Conservation (phyloP, 2,113 vertebrate genomes). For the Fulmarus glacialis region DNA sequence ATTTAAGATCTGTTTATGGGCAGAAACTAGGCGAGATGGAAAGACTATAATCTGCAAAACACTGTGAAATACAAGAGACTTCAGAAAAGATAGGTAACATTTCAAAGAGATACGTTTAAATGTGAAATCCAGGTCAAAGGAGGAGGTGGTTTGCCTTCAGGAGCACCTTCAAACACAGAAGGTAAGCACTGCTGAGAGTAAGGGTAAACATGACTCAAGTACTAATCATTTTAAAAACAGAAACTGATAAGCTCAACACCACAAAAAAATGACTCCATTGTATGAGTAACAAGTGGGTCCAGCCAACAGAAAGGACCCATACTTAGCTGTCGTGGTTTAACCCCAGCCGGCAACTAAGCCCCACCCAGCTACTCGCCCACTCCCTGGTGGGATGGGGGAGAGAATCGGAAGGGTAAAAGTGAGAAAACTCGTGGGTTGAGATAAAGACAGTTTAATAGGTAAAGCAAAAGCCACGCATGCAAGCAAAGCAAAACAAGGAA, state of each 20-base stretch:
- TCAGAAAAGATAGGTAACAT: rapidly evolving
- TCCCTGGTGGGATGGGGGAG: no score
- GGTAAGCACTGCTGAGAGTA: background rate
- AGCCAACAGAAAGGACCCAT: background rate
- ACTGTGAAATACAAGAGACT: background rate
- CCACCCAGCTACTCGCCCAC: no score
- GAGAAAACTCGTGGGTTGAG: no score
- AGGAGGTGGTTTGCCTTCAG: background rate
- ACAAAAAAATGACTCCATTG: background rate
- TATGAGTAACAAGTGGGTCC: background rate
- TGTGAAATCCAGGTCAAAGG: background rate
- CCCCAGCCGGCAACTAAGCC: no score
- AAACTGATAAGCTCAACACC: background rate
- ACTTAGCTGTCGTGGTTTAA: background rate
- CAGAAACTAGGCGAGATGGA: background rate
- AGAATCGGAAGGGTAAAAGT: no score
- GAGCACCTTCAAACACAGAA: background rate
- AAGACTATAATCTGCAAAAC: background rate
- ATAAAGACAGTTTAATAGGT: no score
- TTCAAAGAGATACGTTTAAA: background rate
- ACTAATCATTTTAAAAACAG: background rate
- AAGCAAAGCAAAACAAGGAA: no score
- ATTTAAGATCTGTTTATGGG: background rate
- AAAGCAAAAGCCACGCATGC: no score
- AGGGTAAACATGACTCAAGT: background rate